Base-by-base conservation (phyloP, 2,113 vertebrate species). In the Corydoras sp. region DNA sequence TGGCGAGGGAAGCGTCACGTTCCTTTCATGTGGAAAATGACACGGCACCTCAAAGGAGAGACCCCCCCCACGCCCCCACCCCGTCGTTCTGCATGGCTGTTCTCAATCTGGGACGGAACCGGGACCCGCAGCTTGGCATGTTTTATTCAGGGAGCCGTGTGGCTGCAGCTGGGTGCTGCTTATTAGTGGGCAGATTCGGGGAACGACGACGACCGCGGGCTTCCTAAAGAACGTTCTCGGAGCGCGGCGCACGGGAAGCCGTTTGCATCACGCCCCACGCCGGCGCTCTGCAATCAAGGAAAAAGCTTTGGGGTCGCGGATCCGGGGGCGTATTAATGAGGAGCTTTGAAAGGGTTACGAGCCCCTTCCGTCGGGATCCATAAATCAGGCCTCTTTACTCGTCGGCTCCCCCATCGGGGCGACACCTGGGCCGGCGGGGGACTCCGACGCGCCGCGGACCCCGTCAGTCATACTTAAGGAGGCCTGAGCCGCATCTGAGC, bases 71-170 rank as follows among this genome's bases (percentile, higher is more conserved):
- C 18, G 18, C 18, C 18, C 18, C 18, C 18, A 24, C 18, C 18
- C 18, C 18, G 18, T 24, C 18, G 18, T 24, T 24, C 18, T 24
- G 18, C 18, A 24, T 24, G 18, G 18, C 43, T 68, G 51, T 65
- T 68, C 35, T 76, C 64, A 70, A 71, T 60, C 77, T 84, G 81
- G 71, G 69, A 69, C 63, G 58, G 76, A 77, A 65, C 67, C 68
- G 49, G 60, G 49, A 43, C 68, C 72, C 66, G 73, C 67, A 24
- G 18, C 18, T 24, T 24, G 18, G 18, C 18, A 86, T 87, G 77
- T 82, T 85, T 88, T 79, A 89, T 89, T 87, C 84, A 85, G 76
- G 75, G 68, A 78, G 77, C 76, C 81, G 71, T 83, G 77, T 80
- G 75, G 65, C 10, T 79, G 75, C 75, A 80, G 72, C 56, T 82